A percentile compares a stretch with the other conserved stretches of the same genome.
phyloP scores from a whole-genome alignment of 64 coral and sea anemone species.

The Stichodactyla mertensii region DNA sequence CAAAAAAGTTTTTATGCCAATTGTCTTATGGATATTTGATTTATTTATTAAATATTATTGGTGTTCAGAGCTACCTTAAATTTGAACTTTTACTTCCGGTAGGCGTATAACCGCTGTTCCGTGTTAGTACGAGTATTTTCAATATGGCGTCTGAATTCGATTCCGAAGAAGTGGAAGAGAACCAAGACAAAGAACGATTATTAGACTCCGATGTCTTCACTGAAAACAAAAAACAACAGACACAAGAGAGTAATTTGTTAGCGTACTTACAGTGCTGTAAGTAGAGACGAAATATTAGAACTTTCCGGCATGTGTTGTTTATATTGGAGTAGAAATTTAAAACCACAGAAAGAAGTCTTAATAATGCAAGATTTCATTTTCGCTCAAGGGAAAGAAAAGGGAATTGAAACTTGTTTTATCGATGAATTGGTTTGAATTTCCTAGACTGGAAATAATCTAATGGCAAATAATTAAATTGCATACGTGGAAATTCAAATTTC shows the following conservation, averaged over 20 bases:
- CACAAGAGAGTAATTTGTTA: background rate
- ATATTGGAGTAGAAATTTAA: background rate
- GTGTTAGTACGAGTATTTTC: background rate
- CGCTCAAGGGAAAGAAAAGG: background rate
- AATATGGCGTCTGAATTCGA: conserved; percentile 32
- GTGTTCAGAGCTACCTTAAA: background rate
- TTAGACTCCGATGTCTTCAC: background rate
- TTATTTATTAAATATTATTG: too few species aligned
- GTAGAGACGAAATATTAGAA: background rate
- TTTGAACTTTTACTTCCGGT: background rate
- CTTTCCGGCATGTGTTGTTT: background rate
- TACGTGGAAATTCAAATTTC: background rate
- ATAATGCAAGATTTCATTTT: too few species aligned
- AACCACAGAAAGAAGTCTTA: background rate
- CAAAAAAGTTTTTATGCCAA: too few species aligned
- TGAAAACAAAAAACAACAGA: background rate
- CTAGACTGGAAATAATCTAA: background rate
- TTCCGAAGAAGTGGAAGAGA: background rate
- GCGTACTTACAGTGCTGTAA: conserved; percentile 39
- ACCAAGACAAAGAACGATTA: background rate
- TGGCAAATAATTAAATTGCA: background rate
- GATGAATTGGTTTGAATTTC: background rate
- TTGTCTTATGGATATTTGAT: too few species aligned
- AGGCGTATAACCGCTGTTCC: background rate
- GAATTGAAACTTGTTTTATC: background rate